Percentiles rank a stretch among this genome's conserved stretches.
These are phyloP conservation scores for Tenthredo livida DNA, from an alignment of 2,888 invertebrate genomes.

Conservation along the genomic window DNA sequence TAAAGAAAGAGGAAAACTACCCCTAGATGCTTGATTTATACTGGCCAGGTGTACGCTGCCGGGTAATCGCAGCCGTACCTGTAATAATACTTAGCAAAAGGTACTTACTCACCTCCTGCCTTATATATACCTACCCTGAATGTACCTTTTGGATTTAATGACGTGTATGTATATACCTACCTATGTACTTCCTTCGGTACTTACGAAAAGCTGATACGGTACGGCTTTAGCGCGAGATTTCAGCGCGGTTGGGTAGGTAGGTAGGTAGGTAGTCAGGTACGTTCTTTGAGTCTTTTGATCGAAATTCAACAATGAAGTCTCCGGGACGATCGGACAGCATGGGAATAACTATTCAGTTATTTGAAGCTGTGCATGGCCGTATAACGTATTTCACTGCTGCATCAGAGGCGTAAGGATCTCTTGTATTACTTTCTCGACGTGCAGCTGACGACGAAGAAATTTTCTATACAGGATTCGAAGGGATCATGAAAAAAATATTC, in stretches of 20 bases:
- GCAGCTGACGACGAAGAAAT: background rate
- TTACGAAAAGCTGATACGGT: background rate
- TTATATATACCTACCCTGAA: constrained; percentile 5
- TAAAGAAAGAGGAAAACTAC: background rate
- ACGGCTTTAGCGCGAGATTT: background rate
- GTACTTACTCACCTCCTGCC: background rate
- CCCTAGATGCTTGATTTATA: background rate
- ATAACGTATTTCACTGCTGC: background rate
- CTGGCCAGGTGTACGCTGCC: background rate
- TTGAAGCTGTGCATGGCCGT: background rate
- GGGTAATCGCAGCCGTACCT: background rate
- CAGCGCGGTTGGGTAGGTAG: background rate
- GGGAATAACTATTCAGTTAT: background rate
- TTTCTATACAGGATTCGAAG: background rate
- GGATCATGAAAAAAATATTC: background rate
- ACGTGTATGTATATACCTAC: background rate
- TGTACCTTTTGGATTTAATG: background rate
- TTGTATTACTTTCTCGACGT: background rate
- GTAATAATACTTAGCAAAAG: background rate
- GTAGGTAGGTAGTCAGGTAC: too few species aligned
- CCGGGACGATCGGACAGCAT: background rate
- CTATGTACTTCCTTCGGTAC: background rate
- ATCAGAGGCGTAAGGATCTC: background rate
- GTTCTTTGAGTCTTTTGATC: constrained; percentile 13
- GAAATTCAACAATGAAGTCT: constrained; percentile 5